Base-by-base conservation (phyloP, 2,888 invertebrate genomes). In the Acheta domesticus region DNA sequence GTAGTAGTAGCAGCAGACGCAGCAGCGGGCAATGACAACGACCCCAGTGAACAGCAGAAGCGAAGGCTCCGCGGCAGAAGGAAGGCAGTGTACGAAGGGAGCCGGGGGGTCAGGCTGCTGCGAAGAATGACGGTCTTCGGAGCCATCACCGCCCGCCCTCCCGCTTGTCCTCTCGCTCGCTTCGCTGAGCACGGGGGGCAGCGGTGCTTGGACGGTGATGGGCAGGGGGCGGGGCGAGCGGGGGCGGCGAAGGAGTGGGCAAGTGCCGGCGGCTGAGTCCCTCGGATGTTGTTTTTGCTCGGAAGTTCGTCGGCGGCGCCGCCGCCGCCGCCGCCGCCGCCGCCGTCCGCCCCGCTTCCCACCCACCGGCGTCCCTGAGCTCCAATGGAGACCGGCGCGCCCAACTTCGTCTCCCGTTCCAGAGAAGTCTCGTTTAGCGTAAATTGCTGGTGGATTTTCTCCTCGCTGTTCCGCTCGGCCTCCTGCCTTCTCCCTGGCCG, bases 371-470 rank as follows among this genome's bases (percentile, higher is more conserved):
- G 62, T 8, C n/a, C 62, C 62, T 14, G 36, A 36, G 36, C 36
- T 36, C 36, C 62, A 11, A n/a, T 62, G 14, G 62, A 62, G 62
- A n/a, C 62, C 62, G 1, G 62, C 62, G n/a, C 62, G 62, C n/a
- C 62, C 62, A 62, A 62, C 62, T 62, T 62, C 8, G 62, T 16
- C 62, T 62, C 62, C n/a, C 62, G 62, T 8, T 62, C 62, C 16
- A 62, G 62, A n/a, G 62, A 62, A 62, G 16, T 62, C 62, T 62
- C 62, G 62, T 62, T 62, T 62, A 62, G 62, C 62, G 62, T 62
- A 62, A 62, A 62, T 62, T 62, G 62, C 62, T 62, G 16, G 62
- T 62, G 62, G 62, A 62, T 62, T 62, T 62, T 62, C 62, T 62
- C 62, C 12, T 14, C 62, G 4, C 11, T 12, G 62, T 14, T 62